Percentiles rank a stretch among this genome's conserved stretches.
Conservation (phyloP, 2,113 vertebrate species). For the Grus americana region DNA sequence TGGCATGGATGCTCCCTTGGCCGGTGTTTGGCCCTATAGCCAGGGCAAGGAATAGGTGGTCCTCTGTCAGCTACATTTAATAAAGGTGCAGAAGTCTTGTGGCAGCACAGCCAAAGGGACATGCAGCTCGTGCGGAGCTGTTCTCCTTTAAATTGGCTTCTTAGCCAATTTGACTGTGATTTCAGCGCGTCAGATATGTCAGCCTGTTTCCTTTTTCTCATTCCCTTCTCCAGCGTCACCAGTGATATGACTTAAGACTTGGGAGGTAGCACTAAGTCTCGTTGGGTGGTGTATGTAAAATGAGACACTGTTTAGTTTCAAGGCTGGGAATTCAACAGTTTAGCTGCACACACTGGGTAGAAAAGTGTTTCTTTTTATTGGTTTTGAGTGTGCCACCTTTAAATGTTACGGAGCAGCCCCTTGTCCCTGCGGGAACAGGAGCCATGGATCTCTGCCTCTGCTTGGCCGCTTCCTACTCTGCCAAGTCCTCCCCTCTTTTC, state of each 20-base stretch:
- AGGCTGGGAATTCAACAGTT: slow-evolving; percentile 1
- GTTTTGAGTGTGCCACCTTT: neutral
- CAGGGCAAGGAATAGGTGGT: neutral
- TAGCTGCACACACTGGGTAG: neutral
- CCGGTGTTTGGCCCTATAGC: neutral
- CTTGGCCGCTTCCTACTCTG: neutral
- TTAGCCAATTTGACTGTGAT: neutral
- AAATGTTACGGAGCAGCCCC: neutral
- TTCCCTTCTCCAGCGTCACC: slow-evolving; percentile 35
- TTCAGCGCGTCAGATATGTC: slow-evolving; percentile 2
- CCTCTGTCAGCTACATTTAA: neutral
- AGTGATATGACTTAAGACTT: slow-evolving; percentile 52
- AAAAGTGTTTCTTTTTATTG: neutral
- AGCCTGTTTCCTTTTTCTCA: slow-evolving; percentile 59
- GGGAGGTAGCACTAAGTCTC: slow-evolving; percentile 23
- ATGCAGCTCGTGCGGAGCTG: neutral
- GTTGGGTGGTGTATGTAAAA: slow-evolving; percentile 48
- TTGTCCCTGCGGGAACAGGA: neutral
- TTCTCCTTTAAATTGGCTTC: neutral
- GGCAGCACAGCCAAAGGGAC: neutral
- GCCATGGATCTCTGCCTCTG: neutral
- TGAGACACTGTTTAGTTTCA: slow-evolving; percentile 23
- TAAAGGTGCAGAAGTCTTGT: neutral
- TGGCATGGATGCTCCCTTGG: neutral
- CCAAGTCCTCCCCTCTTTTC: neutral